Evolutionary conservation across 1,140 invertebrate genomes (phyloP), one percentile per base, ranked within the genome.

Genomic region (Odontomachus brunneus): DNA sequence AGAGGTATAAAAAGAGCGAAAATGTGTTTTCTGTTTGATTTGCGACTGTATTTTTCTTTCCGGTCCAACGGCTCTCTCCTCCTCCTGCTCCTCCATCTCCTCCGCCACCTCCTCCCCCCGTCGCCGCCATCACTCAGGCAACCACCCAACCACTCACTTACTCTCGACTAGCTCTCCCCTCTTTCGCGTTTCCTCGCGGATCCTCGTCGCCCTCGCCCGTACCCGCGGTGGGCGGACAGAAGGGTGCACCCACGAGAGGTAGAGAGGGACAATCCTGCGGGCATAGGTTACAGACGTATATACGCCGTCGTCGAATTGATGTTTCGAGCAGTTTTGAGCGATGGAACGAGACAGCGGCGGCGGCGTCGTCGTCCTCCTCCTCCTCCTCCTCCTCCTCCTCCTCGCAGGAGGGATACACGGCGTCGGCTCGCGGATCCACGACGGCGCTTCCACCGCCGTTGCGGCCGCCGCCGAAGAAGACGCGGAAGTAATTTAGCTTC

Each of bases 1-100:
- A 88, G 78, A 84, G 65, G 65, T 86, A 88, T 71, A 89, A 90
- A 89, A 87, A 90, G 85, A 83, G 83, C 48, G 86, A 89, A 90
- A 90, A 89, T 90, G 88, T 89, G 87, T 90, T 90, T 90, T 90
- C 89, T 89, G 88, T 89, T 90, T 90, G 89, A 89, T 90, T 90
- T 89, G 88, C 85, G 85, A 89, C 88, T 89, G 88, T 89, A 89
- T 89, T 89, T 90, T 90, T 89, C 84, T 88, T 89, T 83, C 81
- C 81, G 80, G 60, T 75, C 72, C 72, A 75, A 83, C 55, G 38
- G 55, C 26, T 24, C 57, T 38, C 80, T 82, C 22, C 14, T 60
- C 19, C 44, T 26, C 33, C 44, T 44, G 22, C 66, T 9, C 38
- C 22, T 15, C 22, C 17, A 19, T 44, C 19, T 38, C 22, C 29